Base-by-base conservation (phyloP, 30 jellyfish, hydroid and myxozoan species). In the Turritopsis dohrnii region DNA sequence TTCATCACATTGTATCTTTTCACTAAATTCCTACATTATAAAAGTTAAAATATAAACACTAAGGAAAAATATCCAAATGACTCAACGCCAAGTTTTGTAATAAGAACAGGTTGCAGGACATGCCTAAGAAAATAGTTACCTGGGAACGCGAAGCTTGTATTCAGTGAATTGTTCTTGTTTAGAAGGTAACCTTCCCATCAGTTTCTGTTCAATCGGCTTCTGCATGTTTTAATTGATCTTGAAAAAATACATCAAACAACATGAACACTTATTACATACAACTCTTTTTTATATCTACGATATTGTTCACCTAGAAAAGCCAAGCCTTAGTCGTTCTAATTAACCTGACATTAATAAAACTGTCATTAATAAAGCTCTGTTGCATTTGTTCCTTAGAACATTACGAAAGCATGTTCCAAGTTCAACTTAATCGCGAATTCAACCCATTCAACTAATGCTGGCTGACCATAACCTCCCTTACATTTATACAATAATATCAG, bases 141-240 rank as follows among this genome's bases (percentile, higher is more conserved):
- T 90, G 52, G 97, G 97, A 29, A 90, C 97, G 60, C 97, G 76
- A 29, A 90, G 86, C 72, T 90, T 90, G 88, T 90, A 90, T 52
- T 90, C 97, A 17, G 87, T 53, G 65, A 31, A 80, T 84, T 80
- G 87, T 80, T 80, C 87, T 77, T 77, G 85, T 30, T 77, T 77
- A 1, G 85, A 7, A 21, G 85, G 71, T 52, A 77, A 24, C 53
- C 52, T 17, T 19, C 73, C 66, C 1, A 28, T 8, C 71, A 77
- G 18, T 25, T 30, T 24, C 8, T 60, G 71, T 0, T 24, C 85
- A 53, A 21, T 29, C 29, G n/a, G 9, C 13, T 41, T 41, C 13
- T 41, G 60, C 60, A 41, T 41, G 5, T 41, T 41, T 3, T 41
- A n/a, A 13, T 41, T 3, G 13, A 41, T 41, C 60, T 41, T 41